Evolutionary conservation across 2,113 vertebrate genomes (phyloP).

Genomic region (Clupea harengus): DNA sequence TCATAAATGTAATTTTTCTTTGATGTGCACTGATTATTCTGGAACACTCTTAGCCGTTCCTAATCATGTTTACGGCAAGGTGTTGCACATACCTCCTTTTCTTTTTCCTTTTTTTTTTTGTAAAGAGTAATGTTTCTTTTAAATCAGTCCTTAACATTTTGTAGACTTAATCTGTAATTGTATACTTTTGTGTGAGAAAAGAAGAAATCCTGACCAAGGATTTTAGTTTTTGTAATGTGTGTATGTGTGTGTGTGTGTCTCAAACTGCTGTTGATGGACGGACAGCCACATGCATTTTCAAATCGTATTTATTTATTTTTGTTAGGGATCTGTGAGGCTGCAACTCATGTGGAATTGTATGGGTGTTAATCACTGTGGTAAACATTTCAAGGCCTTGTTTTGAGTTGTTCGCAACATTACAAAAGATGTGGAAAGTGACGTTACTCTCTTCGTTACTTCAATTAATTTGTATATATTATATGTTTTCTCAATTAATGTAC

Average conservation of each 20-base stretch:
- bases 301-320: slow-evolving; percentile 67
- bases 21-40: slow-evolving; percentile 12
- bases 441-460: slow-evolving; percentile 47
- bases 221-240: slow-evolving; percentile 24
- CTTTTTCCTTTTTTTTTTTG: background rate
- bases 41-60: slow-evolving; percentile 2
- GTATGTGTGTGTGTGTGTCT: slow-evolving; percentile 34
- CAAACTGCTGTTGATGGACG: slow-evolving; percentile 50
- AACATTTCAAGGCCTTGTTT: slow-evolving; percentile 66
- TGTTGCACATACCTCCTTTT: slow-evolving; percentile 10
- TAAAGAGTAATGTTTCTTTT: background rate
- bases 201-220: slow-evolving; percentile 55
- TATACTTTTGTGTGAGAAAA: slow-evolving; percentile 51
- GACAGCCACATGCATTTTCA: slow-evolving; percentile 50
- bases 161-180: slow-evolving; percentile 8
- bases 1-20: background rate
- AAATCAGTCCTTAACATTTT: slow-evolving; percentile 4
- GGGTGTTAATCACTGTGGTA: slow-evolving; percentile 62
- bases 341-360: slow-evolving; percentile 61
- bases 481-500: slow-evolving; percentile 77
- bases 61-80: background rate
- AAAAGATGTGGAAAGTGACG: slow-evolving; percentile 45
- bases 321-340: slow-evolving; percentile 58
- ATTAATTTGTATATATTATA: slow-evolving; percentile 75
- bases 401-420: slow-evolving; percentile 17